Base-by-base conservation (phyloP, 2,888 invertebrate species). In the Nesidiocoris tenuis region DNA sequence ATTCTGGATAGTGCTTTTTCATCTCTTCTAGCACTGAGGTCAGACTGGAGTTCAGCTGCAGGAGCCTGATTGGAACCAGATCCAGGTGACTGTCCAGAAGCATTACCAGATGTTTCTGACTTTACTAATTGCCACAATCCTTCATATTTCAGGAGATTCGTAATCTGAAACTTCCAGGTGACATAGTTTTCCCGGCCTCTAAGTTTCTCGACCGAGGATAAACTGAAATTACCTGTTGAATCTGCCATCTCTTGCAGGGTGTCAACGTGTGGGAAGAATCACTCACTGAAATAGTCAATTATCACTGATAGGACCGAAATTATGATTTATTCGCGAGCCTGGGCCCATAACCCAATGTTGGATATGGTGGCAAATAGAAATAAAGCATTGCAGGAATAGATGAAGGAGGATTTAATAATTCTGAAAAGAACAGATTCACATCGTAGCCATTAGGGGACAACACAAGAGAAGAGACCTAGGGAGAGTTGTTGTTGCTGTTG, bases 161-260 rank as follows among this genome's bases (percentile, higher is more conserved):
- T 17, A 23, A 78, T 74, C 7, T 65, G 74, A 24, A 79, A 79
- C 67, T 79, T 78, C 74, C 78, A 79, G 54, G 64, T 54, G n/a
- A 19, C 16, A 61, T 17, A 61, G 19, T 61, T 19, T 61, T 19
- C 12, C 21, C 63, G n/a, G 19, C 19, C 56, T 59, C 18, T 78
- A 71, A 57, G 75, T 78, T 12, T 77, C n/a, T 23, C 24, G 24
- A 39, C 9, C 3, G 63, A 23, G 19, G 21, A 63, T 21, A 22
- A n/a, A n/a, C 63, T 19, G 18, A 17, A 2, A 63, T 63, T 9
- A 63, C 56, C 56, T n/a, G 2, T 2, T n/a, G n/a, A n/a, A 17
- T 56, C 56, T 17, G 56, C 56, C 56, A 56, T 56, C 56, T 5
- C n/a, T 2, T 2, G 18, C 56, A 56, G 2, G 2, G 56, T 18